phyloP scores from a whole-genome alignment of 2,888 invertebrate genomes.

The Sturmia bella region DNA sequence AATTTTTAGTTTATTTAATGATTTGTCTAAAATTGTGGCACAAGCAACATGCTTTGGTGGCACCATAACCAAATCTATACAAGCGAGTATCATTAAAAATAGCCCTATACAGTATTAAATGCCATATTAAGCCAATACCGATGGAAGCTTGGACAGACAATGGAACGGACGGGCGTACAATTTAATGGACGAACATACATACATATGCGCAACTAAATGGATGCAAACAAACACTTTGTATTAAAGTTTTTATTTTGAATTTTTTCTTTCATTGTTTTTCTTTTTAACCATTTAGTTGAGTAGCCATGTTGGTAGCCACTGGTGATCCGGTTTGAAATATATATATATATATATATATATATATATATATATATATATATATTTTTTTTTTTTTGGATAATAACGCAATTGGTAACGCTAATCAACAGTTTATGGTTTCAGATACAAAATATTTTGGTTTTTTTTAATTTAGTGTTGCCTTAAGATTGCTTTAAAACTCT shows the following conservation, averaged over 20 bases:
- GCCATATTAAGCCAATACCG: constrained; percentile 53
- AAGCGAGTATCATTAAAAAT: constrained; percentile 60
- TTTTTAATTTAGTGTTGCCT: constrained; percentile 38
- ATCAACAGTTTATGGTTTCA: constrained; percentile 68
- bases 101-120: constrained; percentile 61
- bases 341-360: too few relatives aligned
- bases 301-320: constrained; percentile 66
- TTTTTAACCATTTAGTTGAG: constrained; percentile 60
- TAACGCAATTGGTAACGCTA: constrained; percentile 70
- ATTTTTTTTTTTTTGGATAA: constrained; percentile 62
- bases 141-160: constrained; percentile 4
- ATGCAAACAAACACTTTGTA: constrained; percentile 25
- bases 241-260: constrained; percentile 10
- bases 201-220: constrained; percentile 4
- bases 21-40: constrained; percentile 46
- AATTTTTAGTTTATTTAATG: constrained; percentile 23
- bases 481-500: constrained; percentile 25
- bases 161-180: constrained; percentile 14
- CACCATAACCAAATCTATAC: constrained; percentile 36
- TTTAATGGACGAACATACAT: constrained; percentile 29
- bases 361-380: too few relatives aligned
- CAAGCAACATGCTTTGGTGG: constrained; percentile 40
- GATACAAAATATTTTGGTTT: constrained; percentile 45
- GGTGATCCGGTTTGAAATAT: constrained; percentile 66
- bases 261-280: background rate